Percentiles rank a stretch among this genome's conserved stretches.
These are phyloP conservation scores for Pterobdella sp. DNA, from an alignment of 2,888 invertebrate species.

Conservation along the genomic window DNA sequence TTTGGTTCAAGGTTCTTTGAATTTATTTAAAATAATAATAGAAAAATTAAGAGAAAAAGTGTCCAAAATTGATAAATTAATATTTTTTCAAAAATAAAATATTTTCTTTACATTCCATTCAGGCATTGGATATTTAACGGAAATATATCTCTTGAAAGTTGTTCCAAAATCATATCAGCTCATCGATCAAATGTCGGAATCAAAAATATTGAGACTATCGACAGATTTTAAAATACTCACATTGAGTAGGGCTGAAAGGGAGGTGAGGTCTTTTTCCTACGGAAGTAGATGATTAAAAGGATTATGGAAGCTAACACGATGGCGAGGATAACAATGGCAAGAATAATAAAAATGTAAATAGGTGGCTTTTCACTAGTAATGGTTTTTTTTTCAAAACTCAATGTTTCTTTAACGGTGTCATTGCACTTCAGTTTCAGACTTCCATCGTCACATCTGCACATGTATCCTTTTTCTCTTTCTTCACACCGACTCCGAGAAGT, in stretches of 20 bases:
- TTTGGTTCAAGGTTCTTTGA: no score
- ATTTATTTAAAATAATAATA: no score
- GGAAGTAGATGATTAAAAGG: not conserved
- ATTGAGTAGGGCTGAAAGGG: conserved; percentile 1
- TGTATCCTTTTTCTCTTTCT: not conserved
- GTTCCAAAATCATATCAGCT: no score
- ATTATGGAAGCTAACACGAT: not conserved
- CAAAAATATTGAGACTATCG: not conserved
- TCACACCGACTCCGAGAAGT: not conserved
- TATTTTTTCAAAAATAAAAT: not conserved
- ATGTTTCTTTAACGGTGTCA: not conserved
- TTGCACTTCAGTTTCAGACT: not conserved
- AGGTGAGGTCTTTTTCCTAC: not conserved
- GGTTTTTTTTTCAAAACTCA: not conserved
- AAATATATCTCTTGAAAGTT: no score
- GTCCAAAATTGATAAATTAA: not conserved
- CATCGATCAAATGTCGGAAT: no score
- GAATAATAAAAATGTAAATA: not conserved
- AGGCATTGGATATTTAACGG: no score
- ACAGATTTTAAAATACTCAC: not conserved
- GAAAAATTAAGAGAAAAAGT: not conserved
- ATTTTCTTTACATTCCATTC: no score
- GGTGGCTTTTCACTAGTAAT: not conserved
- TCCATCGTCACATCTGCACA: conserved; percentile 2
- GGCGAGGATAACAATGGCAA: not conserved